phyloP scores from a whole-genome alignment of 2,797 vertebrate species.

The Picus viridis region DNA sequence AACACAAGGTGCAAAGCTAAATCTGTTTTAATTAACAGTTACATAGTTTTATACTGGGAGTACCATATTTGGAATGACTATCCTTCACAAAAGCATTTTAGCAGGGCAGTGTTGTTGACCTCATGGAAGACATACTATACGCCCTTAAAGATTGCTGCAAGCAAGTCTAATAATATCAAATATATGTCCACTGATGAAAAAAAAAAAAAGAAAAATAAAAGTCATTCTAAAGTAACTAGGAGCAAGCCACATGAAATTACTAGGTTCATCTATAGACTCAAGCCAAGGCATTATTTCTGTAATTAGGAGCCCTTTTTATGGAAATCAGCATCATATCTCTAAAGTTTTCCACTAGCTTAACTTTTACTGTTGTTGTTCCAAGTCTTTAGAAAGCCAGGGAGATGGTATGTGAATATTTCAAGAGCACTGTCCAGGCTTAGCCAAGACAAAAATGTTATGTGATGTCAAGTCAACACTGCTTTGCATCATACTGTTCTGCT shows the following conservation, averaged over 20 bases:
- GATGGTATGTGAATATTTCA: background rate
- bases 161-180: conserved; percentile 3
- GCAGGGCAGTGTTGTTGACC: background rate
- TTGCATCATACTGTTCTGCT: conserved; percentile 8
- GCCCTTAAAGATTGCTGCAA: background rate
- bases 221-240: background rate
- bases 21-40: conserved; percentile 29
- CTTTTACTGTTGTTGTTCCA: background rate
- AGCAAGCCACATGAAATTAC: background rate
- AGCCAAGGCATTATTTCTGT: background rate
- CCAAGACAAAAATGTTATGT: background rate
- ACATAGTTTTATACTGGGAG: background rate
- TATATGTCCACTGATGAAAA: background rate
- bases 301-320: background rate
- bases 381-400: background rate
- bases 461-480: conserved; percentile 34
- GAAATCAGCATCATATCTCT: background rate
- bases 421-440: background rate
- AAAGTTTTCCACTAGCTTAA: background rate
- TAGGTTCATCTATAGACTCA: background rate
- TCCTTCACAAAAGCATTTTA: background rate
- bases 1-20: conserved; percentile 35
- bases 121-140: background rate
- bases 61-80: background rate
- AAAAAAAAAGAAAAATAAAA: background rate